Conservation (phyloP, 2,113 vertebrate genomes). For the Gnathonemus longibarbis region DNA sequence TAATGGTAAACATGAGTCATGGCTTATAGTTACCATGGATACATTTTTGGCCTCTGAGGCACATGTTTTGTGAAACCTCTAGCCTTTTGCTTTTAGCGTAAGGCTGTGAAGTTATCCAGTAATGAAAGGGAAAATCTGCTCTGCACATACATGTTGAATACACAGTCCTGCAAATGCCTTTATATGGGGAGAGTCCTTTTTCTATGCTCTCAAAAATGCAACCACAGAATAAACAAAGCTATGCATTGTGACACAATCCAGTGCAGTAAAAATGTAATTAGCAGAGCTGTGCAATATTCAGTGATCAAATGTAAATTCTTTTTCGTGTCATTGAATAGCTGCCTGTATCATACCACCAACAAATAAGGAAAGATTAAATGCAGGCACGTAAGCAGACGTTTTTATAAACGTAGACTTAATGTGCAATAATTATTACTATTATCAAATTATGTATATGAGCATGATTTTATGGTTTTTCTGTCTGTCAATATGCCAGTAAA, state of each 20-base stretch:
- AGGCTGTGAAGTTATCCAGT: neutral
- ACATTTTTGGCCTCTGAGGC: neutral
- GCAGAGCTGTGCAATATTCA: neutral
- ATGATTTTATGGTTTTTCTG: constrained; percentile 2
- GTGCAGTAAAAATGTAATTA: neutral
- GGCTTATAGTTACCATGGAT: neutral
- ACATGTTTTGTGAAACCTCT: neutral
- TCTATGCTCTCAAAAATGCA: neutral
- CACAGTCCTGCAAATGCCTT: neutral
- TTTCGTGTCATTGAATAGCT: neutral
- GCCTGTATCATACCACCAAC: neutral
- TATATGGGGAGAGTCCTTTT: neutral
- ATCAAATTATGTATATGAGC: neutral
- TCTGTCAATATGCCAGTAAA: neutral
- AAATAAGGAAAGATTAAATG: neutral
- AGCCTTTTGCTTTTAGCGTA: neutral
- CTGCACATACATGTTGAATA: neutral
- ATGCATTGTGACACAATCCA: neutral
- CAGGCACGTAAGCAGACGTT: neutral
- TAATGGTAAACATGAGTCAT: neutral
- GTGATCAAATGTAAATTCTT: neutral
- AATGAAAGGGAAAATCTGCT: neutral
- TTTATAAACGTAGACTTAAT: neutral
- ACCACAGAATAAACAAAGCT: neutral
- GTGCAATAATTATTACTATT: neutral